phyloP scores from a whole-genome alignment of 2,797 vertebrate species.

The Eospalax fontanierii region DNA sequence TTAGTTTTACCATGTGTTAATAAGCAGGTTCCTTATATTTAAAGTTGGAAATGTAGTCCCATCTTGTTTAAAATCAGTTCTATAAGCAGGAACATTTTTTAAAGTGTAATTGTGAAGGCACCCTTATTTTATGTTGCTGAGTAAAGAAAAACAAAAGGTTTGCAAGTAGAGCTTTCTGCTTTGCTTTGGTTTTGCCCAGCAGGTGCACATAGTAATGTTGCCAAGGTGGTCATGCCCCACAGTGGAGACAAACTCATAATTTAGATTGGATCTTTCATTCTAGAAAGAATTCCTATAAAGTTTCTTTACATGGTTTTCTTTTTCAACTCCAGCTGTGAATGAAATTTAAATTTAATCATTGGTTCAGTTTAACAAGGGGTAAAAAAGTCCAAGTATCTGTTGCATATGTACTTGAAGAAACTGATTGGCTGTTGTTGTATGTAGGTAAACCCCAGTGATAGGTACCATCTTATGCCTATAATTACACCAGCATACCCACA shows the following conservation, averaged over 20 bases:
- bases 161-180: not conserved
- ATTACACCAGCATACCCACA: constrained; percentile 97
- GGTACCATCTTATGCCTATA: constrained; percentile 97
- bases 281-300: constrained; percentile 21
- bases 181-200: constrained; percentile 48
- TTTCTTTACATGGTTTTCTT: constrained; percentile 78
- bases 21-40: not conserved
- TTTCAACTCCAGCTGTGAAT: constrained; percentile 85
- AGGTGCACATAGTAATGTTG: constrained; percentile 64
- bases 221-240: constrained; percentile 20
- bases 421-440: constrained; percentile 92
- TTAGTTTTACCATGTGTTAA: constrained; percentile 52
- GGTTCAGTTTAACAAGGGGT: constrained; percentile 88
- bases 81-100: constrained; percentile 32
- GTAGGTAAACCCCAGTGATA: constrained; percentile 95
- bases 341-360: constrained; percentile 81
- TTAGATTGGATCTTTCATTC: constrained; percentile 57
- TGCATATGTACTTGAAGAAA: constrained; percentile 91
- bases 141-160: constrained; percentile 55
- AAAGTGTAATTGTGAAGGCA: constrained; percentile 46
- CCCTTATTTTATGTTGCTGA: constrained; percentile 69
- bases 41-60: constrained; percentile 27
- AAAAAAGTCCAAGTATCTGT: constrained; percentile 89
- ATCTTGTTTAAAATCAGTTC: constrained; percentile 56
- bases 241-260: constrained; percentile 7